These are phyloP conservation scores for Lepidurus couesii DNA, from an alignment of 1,140 invertebrate species.

Conservation along the genomic window DNA sequence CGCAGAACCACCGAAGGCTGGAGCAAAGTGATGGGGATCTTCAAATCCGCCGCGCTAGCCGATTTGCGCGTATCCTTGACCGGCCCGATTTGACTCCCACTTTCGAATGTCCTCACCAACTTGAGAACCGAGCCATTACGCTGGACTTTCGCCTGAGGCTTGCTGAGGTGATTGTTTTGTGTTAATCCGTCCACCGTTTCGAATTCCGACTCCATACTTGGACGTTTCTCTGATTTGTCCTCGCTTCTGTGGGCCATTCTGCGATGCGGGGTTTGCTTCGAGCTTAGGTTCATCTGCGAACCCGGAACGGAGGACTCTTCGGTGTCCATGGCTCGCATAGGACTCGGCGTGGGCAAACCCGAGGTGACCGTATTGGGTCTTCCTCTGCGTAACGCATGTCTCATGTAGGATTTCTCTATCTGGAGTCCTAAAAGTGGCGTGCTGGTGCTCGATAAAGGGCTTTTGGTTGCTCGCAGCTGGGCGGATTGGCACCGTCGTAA, in stretches of 20 bases:
- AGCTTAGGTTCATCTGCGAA: constrained; percentile 3
- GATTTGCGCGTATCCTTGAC: background rate
- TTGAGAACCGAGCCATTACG: constrained; percentile 26
- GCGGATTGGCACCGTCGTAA: constrained; percentile 34
- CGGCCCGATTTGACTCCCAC: background rate
- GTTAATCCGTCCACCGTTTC: background rate
- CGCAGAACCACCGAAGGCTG: background rate
- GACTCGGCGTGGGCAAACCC: constrained; percentile 41
- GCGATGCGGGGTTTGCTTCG: constrained; percentile 6
- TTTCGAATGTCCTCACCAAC: constrained; percentile 25
- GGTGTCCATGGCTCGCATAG: constrained; percentile 23
- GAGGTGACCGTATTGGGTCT: constrained; percentile 41
- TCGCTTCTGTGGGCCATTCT: constrained; percentile 20
- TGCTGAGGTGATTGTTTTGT: background rate
- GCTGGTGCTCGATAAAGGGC: background rate
- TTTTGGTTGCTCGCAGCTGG: background rate
- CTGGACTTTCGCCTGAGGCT: background rate
- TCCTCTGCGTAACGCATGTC: constrained; percentile 40
- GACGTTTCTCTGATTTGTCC: constrained; percentile 13
- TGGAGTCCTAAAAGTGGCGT: constrained; percentile 3
- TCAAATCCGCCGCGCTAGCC: background rate
- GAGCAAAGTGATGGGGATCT: background rate
- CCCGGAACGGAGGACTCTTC: constrained; percentile 31
- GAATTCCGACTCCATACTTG: background rate
- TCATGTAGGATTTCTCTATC: constrained; percentile 10